These are phyloP conservation scores for Apteryx mantelli DNA, from an alignment of 2,113 vertebrate genomes.

Conservation along the genomic window DNA sequence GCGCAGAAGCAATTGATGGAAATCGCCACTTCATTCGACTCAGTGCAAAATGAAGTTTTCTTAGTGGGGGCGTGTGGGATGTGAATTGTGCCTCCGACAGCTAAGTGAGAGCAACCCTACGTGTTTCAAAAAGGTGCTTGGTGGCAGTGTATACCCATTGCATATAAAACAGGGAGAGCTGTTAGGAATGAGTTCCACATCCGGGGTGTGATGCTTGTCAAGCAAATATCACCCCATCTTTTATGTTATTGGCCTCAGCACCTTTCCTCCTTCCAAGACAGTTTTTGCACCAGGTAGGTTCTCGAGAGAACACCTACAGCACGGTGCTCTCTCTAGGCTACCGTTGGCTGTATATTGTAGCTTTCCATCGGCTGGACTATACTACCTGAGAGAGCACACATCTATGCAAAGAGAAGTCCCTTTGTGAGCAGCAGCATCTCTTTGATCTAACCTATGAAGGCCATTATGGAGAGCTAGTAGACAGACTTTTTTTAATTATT, in stretches of 20 bases:
- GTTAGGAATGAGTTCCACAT: not conserved
- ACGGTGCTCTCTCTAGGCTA: not conserved
- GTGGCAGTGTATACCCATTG: not conserved
- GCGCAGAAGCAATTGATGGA: not conserved
- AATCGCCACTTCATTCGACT: not conserved
- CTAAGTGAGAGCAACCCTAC: not conserved
- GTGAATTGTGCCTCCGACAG: not conserved
- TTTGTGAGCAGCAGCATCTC: conserved; percentile 38
- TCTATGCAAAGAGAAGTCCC: conserved; percentile 43
- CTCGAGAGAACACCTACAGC: not conserved
- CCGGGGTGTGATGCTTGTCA: not conserved
- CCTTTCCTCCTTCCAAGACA: not conserved
- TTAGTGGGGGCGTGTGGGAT: not conserved
- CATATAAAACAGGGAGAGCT: accelerated
- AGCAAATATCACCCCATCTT: not conserved
- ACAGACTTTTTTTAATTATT: conserved; percentile 72
- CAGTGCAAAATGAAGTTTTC: not conserved
- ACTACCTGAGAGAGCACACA: not conserved
- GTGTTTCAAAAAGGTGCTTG: not conserved
- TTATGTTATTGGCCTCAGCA: not conserved
- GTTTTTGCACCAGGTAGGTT: not conserved
- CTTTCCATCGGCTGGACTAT: not conserved
- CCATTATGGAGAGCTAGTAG: conserved; percentile 49
- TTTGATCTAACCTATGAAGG: conserved; percentile 61
- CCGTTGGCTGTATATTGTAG: not conserved